Conservation (phyloP, 1,140 invertebrate species). For the Drosophila tani region DNA sequence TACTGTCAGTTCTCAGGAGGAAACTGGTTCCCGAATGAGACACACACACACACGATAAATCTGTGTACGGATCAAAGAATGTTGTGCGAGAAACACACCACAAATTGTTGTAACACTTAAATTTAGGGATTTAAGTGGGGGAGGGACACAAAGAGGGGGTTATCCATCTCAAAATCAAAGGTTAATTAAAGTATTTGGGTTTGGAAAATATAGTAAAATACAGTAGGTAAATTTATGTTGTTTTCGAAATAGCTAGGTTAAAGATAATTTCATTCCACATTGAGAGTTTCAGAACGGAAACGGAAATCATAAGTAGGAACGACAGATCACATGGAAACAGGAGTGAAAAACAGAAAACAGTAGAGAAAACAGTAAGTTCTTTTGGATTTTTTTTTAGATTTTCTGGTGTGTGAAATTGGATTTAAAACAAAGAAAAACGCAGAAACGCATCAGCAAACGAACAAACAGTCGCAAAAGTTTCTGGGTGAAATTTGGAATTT, state of each 20-base stretch:
- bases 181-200: neutral
- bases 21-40: slow-evolving; percentile 22
- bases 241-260: slow-evolving; percentile 12
- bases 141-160: slow-evolving; percentile 17
- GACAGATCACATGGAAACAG: slow-evolving; percentile 35
- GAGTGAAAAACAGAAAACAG: slow-evolving; percentile 40
- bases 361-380: slow-evolving; percentile 19
- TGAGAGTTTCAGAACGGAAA: slow-evolving; percentile 57
- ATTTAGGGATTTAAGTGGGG: slow-evolving; percentile 37
- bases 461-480: slow-evolving; percentile 64
- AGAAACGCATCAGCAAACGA: slow-evolving; percentile 75
- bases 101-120: slow-evolving; percentile 55
- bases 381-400: slow-evolving; percentile 3
- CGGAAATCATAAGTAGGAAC: slow-evolving; percentile 31
- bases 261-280: slow-evolving; percentile 72
- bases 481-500: slow-evolving; percentile 31
- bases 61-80: slow-evolving; percentile 43
- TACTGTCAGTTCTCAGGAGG: slow-evolving; percentile 14
- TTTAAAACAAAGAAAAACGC: slow-evolving; percentile 55
- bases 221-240: slow-evolving; percentile 19
- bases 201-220: slow-evolving; percentile 46
- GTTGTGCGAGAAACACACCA: slow-evolving; percentile 73
- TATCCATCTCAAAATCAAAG: slow-evolving; percentile 33
- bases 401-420: slow-evolving; percentile 11
- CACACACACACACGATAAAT: slow-evolving; percentile 51